phyloP scores from a whole-genome alignment of 1,140 invertebrate genomes.

The Zaprionus ornatus region DNA sequence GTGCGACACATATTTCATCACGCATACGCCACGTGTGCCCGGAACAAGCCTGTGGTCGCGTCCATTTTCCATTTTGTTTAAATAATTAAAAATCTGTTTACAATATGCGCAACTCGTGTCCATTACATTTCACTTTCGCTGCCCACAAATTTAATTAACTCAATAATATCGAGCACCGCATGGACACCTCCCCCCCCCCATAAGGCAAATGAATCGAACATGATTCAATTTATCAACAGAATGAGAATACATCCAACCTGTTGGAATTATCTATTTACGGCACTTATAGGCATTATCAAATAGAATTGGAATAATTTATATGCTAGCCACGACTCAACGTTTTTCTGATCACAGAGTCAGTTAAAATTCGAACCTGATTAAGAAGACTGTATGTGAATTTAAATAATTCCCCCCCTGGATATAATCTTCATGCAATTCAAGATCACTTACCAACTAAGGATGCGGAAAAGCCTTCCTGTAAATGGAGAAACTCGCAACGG shows the following conservation, averaged over 20 bases:
- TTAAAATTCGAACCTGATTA: too few species aligned
- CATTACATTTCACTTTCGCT: constrained; percentile 72
- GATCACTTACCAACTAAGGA: background rate
- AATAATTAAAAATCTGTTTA: constrained; percentile 63
- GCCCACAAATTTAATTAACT: constrained; percentile 75
- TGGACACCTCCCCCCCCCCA: constrained; percentile 3
- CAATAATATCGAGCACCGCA: constrained; percentile 37
- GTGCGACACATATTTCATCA: constrained; percentile 64
- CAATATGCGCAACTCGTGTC: constrained; percentile 58
- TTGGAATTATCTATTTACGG: background rate
- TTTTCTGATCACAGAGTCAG: too few species aligned
- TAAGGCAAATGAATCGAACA: background rate
- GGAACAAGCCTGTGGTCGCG: constrained; percentile 22
- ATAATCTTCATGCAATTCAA: too few species aligned
- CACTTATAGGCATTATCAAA: background rate
- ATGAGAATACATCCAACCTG: background rate
- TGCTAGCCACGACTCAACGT: too few species aligned
- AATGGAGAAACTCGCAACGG: background rate
- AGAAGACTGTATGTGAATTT: too few species aligned
- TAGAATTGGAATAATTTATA: too few species aligned
- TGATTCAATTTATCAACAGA: constrained; percentile 2
- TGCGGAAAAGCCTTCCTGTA: background rate
- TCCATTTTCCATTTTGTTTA: constrained; percentile 37
- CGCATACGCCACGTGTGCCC: constrained; percentile 59
- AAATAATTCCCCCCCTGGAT: too few species aligned